These are phyloP conservation scores for Belonocnema kinseyi DNA, from an alignment of 1,140 invertebrate genomes.

Conservation along the genomic window DNA sequence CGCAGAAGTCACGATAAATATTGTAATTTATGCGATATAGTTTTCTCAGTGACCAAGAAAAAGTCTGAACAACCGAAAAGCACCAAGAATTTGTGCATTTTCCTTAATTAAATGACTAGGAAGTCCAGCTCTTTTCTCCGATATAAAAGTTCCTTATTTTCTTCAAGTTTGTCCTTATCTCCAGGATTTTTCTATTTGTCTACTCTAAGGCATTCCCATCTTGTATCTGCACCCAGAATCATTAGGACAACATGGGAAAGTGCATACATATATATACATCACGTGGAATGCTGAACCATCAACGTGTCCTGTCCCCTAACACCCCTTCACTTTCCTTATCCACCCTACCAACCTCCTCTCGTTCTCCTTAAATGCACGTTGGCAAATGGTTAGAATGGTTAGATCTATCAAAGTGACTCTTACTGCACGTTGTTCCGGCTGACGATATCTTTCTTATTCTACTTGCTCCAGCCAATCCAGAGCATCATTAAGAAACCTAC, in stretches of 20 bases:
- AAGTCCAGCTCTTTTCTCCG: too few species aligned
- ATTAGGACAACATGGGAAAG: constrained; percentile 42
- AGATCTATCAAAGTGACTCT: constrained; percentile 21
- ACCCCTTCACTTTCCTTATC: constrained; percentile 35
- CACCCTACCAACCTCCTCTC: constrained; percentile 15
- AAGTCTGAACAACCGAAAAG: too few species aligned
- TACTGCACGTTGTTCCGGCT: constrained; percentile 22
- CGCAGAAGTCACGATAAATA: too few species aligned
- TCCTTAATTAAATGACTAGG: too few species aligned
- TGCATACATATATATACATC: constrained; percentile 38
- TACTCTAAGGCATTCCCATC: constrained; percentile 21
- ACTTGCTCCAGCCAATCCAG: constrained; percentile 5
- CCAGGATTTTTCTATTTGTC: constrained; percentile 49
- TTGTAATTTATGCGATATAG: too few species aligned
- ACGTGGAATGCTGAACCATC: constrained; percentile 29
- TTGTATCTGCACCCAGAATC: constrained; percentile 34
- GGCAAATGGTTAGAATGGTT: constrained; percentile 30
- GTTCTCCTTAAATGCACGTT: constrained; percentile 21
- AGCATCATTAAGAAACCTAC: neutral
- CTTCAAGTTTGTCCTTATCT: neutral
- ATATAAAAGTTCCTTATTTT: neutral
- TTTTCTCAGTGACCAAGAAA: too few species aligned
- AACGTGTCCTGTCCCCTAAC: neutral
- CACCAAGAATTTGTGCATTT: too few species aligned
- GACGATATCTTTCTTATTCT: constrained; percentile 24